Percentiles rank a stretch among this genome's conserved stretches.
phyloP scores from a whole-genome alignment of 2,113 vertebrate genomes.

The Osmerus eperlanus region DNA sequence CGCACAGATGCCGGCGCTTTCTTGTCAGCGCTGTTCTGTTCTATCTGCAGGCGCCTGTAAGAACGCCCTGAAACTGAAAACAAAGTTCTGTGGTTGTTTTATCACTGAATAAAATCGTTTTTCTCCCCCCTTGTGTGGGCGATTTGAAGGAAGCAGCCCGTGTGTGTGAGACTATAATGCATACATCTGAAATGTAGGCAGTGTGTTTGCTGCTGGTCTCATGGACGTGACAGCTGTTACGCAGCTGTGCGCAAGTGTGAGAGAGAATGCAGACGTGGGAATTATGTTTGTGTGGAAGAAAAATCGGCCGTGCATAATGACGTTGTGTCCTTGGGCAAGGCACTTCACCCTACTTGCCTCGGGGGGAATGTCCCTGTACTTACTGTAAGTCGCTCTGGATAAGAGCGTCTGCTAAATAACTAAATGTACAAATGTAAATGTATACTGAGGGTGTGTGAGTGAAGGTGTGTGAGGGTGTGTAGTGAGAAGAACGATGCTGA shows the following conservation, averaged over 20 bases:
- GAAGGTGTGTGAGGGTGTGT: neutral
- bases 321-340: too few species aligned
- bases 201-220: conserved; percentile 36
- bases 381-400: too few species aligned
- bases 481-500: neutral
- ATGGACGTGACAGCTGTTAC: conserved; percentile 59
- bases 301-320: conserved; percentile 7
- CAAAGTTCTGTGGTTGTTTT: conserved; percentile 39
- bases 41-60: neutral
- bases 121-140: conserved; percentile 6
- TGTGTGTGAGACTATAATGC: conserved; percentile 22
- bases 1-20: too few species aligned
- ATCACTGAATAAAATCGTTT: conserved; percentile 26
- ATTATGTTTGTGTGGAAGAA: conserved; percentile 38
- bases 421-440: too few species aligned
- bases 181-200: conserved; percentile 42
- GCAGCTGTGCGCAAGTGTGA: conserved; percentile 60
- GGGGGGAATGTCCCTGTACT: too few species aligned
- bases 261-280: conserved; percentile 29
- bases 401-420: too few species aligned
- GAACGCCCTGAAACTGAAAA: conserved; percentile 23
- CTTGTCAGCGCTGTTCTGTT: too few species aligned
- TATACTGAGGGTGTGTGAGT: too few species aligned
- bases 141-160: conserved; percentile 34
- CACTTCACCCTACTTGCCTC: too few species aligned